These are phyloP conservation scores for Poecilia velifera DNA, from an alignment of 2,797 vertebrate species.

Conservation along the genomic window DNA sequence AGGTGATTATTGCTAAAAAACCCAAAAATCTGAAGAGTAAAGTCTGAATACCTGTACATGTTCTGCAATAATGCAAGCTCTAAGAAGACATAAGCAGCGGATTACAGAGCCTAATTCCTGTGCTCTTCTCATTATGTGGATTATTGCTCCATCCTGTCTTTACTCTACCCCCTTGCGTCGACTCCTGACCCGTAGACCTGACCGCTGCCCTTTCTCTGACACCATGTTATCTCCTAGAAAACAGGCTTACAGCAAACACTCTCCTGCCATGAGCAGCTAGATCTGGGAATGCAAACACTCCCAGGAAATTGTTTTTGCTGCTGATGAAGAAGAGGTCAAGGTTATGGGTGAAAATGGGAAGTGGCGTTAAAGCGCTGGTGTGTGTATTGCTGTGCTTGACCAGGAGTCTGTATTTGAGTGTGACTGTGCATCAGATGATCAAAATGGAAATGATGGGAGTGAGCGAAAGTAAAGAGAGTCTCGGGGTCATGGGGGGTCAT, in stretches of 20 bases:
- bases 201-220: constrained; percentile 59
- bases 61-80: constrained; percentile 24
- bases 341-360: constrained; percentile 46
- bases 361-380: constrained; percentile 22
- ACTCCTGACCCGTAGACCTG: constrained; percentile 57
- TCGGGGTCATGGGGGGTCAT: constrained; percentile 52
- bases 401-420: constrained; percentile 15
- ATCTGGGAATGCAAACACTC: constrained; percentile 62
- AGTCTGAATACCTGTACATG: constrained; percentile 47
- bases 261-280: constrained; percentile 48
- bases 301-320: constrained; percentile 61
- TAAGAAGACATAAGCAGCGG: constrained; percentile 55
- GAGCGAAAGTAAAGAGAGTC: constrained; percentile 15
- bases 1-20: constrained; percentile 13
- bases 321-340: constrained; percentile 62
- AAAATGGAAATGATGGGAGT: constrained; percentile 27
- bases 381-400: constrained; percentile 22
- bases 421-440: constrained; percentile 8
- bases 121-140: constrained; percentile 73
- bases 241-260: constrained; percentile 65
- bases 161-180: constrained; percentile 52
- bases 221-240: constrained; percentile 61
- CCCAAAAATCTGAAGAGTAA: constrained; percentile 12
- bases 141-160: constrained; percentile 68
- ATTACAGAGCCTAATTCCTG: constrained; percentile 66